These are phyloP conservation scores for Aegypius monachus DNA, from an alignment of 2,113 vertebrate genomes.

Conservation along the genomic window DNA sequence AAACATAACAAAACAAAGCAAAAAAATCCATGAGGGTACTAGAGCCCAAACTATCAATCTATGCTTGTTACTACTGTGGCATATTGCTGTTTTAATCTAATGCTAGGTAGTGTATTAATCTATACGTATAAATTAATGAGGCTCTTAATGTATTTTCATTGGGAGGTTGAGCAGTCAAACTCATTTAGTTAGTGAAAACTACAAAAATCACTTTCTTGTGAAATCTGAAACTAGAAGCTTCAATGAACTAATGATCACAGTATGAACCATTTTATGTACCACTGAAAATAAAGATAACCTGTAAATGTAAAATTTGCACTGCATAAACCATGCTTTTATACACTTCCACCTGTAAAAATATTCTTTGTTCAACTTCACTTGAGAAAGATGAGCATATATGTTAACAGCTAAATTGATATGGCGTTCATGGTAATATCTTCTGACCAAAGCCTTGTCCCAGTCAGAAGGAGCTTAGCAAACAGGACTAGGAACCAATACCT, in stretches of 20 bases:
- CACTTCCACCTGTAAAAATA: constrained; percentile 40
- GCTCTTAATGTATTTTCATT: constrained; percentile 79
- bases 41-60: constrained; percentile 54
- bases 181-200: constrained; percentile 77
- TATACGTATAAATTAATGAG: constrained; percentile 77
- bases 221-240: constrained; percentile 76
- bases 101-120: constrained; percentile 65
- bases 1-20: constrained; percentile 40
- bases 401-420: not conserved
- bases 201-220: constrained; percentile 78
- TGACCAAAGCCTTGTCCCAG: not conserved
- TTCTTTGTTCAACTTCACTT: constrained; percentile 15
- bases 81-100: constrained; percentile 69
- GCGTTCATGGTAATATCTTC: not conserved
- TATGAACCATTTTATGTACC: constrained; percentile 71
- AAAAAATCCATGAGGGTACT: constrained; percentile 29
- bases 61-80: constrained; percentile 57
- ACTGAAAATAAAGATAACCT: constrained; percentile 72
- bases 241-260: constrained; percentile 75
- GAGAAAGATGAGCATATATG: not conserved
- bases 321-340: constrained; percentile 56
- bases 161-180: constrained; percentile 77
- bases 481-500: not conserved
- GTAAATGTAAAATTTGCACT: constrained; percentile 69
- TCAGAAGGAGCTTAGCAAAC: not conserved